Conservation (phyloP, 53 echinoderm and acorn worm genomes). For the Mesocentrotus franciscanus region DNA sequence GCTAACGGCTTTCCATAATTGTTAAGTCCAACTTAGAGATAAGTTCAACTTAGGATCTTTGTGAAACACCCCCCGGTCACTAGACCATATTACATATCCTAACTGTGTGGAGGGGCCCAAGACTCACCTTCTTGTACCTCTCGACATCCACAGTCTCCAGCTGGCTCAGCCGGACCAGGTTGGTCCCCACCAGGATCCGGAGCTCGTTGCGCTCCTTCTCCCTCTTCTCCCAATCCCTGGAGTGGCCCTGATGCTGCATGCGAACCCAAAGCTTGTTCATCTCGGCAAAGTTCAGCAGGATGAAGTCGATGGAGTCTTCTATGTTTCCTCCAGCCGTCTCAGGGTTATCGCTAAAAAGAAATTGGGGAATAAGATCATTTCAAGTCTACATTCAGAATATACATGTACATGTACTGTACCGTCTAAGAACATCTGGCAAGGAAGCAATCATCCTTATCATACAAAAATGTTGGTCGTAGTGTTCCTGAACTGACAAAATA, state of each 20-base stretch:
- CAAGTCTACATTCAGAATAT: not conserved
- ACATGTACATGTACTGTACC: not conserved
- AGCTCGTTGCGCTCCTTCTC: slow-evolving; percentile 97
- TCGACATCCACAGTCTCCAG: slow-evolving; percentile 92
- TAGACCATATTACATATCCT: not conserved
- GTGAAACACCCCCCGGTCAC: too few relatives aligned
- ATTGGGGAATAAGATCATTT: not conserved
- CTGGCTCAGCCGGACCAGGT: slow-evolving; percentile 95
- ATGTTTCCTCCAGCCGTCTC: slow-evolving; percentile 80
- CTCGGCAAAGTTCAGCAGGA: slow-evolving; percentile 98
- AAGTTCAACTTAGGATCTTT: too few relatives aligned
- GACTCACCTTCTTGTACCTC: slow-evolving; percentile 87
- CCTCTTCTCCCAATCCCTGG: slow-evolving; percentile 91
- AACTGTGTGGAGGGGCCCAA: not conserved
- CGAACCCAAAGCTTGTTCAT: slow-evolving; percentile 99
- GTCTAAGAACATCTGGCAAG: too few relatives aligned
- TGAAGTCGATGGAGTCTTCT: slow-evolving; percentile 96
- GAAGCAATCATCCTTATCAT: too few relatives aligned
- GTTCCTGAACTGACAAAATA: too few relatives aligned
- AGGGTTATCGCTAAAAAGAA: slow-evolving; percentile 9
- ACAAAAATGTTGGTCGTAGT: too few relatives aligned
- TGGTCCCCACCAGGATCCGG: slow-evolving; percentile 95
- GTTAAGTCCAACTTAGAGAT: too few relatives aligned
- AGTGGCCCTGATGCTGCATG: slow-evolving; percentile 98
- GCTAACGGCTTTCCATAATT: too few relatives aligned